Evolutionary conservation across 2,888 invertebrate species (phyloP).

Genomic region (Amiota communis): DNA sequence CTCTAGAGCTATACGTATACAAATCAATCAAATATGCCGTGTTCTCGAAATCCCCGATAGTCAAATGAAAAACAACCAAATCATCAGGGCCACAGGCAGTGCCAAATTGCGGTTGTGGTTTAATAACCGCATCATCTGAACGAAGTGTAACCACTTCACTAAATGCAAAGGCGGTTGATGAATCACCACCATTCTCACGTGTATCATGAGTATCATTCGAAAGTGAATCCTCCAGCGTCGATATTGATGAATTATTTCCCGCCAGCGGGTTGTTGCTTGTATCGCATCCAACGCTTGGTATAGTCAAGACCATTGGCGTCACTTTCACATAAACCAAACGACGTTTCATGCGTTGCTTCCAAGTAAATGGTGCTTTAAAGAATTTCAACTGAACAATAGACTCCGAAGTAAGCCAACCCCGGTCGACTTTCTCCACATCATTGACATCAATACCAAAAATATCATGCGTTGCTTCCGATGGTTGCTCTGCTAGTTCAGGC

Average conservation of each 20-base stretch:
- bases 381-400: constrained; percentile 89
- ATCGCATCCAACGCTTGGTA: constrained; percentile 69
- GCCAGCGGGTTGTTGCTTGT: constrained; percentile 37
- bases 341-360: constrained; percentile 82
- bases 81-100: constrained; percentile 82
- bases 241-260: constrained; percentile 39
- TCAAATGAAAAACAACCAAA: constrained; percentile 85
- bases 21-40: constrained; percentile 90
- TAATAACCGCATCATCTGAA: constrained; percentile 79
- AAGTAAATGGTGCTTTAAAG: constrained; percentile 84
- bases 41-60: constrained; percentile 81
- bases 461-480: constrained; percentile 70
- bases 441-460: constrained; percentile 77
- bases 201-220: constrained; percentile 77
- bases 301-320: constrained; percentile 81
- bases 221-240: constrained; percentile 77
- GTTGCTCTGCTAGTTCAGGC: constrained; percentile 69
- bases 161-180: constrained; percentile 71
- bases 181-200: constrained; percentile 75
- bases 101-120: constrained; percentile 88
- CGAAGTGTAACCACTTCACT: constrained; percentile 81
- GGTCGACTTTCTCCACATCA: constrained; percentile 78
- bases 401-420: constrained; percentile 89
- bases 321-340: constrained; percentile 82
- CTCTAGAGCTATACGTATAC: constrained; percentile 82